Evolutionary conservation across 2,888 invertebrate species (phyloP).

Genomic region (Calliphora vomitoria): DNA sequence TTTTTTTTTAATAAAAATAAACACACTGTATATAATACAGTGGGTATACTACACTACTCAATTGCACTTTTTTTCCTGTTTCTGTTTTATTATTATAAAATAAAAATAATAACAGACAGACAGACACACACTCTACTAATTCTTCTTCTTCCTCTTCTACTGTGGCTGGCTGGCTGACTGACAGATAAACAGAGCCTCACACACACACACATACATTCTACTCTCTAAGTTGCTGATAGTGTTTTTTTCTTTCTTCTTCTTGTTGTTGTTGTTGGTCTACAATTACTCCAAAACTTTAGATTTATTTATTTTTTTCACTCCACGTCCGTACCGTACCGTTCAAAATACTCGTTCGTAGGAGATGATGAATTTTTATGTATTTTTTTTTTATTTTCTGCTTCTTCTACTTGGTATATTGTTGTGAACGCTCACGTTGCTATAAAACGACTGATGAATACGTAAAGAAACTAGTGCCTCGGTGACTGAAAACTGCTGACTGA

Average conservation of each 20-base stretch:
- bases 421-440: slow-evolving; percentile 69
- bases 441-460: slow-evolving; percentile 68
- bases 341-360: slow-evolving; percentile 29
- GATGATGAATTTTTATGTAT: background rate
- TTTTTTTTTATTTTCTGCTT: slow-evolving; percentile 13
- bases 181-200: slow-evolving; percentile 38
- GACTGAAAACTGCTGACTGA: slow-evolving; percentile 64
- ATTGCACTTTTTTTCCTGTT: slow-evolving; percentile 49
- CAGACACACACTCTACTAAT: slow-evolving; percentile 44
- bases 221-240: slow-evolving; percentile 40
- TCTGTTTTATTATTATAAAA: slow-evolving; percentile 46
- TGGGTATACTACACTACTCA: slow-evolving; percentile 8
- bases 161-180: background rate
- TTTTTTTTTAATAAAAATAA: slow-evolving; percentile 22
- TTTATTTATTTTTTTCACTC: slow-evolving; percentile 35
- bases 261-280: slow-evolving; percentile 22
- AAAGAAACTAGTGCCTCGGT: slow-evolving; percentile 51
- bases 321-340: slow-evolving; percentile 46
- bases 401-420: slow-evolving; percentile 38
- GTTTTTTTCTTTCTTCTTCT: slow-evolving; percentile 18
- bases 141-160: slow-evolving; percentile 49
- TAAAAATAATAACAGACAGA: slow-evolving; percentile 46
- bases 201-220: slow-evolving; percentile 28
- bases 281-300: slow-evolving; percentile 47
- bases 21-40: slow-evolving; percentile 21